Evolutionary conservation across 2,113 vertebrate species (phyloP).

Genomic region (Nothocercus nigrocapillus): DNA sequence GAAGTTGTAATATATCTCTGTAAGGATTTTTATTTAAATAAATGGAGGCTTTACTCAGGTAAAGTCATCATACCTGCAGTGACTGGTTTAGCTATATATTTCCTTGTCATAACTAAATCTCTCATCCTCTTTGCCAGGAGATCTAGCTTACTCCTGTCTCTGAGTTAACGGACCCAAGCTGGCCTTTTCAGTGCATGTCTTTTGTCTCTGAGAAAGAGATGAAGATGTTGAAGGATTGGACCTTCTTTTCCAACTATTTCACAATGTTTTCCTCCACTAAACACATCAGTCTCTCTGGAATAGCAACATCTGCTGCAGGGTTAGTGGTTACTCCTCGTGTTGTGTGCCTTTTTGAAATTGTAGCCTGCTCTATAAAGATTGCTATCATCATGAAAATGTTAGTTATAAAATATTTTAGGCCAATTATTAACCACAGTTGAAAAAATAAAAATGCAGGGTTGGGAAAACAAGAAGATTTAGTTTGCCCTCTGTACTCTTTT

Average conservation of each 20-base stretch:
- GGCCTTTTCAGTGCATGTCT: background rate
- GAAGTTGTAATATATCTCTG: background rate
- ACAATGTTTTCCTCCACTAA: background rate
- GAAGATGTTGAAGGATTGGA: background rate
- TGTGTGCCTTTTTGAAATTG: background rate
- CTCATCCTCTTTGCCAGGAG: background rate
- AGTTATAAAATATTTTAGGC: background rate
- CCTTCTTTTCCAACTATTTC: background rate
- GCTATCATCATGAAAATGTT: background rate
- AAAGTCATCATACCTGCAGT: background rate
- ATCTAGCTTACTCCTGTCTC: background rate
- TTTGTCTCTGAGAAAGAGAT: background rate
- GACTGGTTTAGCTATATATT: background rate
- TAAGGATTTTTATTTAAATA: background rate
- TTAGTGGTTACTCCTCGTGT: background rate
- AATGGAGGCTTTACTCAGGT: background rate
- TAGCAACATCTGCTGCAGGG: background rate
- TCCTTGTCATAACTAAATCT: background rate
- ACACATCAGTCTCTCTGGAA: background rate
- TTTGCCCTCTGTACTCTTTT: background rate
- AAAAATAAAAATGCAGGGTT: background rate
- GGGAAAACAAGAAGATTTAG: background rate
- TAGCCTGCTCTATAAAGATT: background rate
- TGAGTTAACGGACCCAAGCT: accelerated
- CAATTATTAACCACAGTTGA: background rate